Evolutionary conservation across 2,113 vertebrate species (phyloP).

Genomic region (Kryptolebias marmoratus): DNA sequence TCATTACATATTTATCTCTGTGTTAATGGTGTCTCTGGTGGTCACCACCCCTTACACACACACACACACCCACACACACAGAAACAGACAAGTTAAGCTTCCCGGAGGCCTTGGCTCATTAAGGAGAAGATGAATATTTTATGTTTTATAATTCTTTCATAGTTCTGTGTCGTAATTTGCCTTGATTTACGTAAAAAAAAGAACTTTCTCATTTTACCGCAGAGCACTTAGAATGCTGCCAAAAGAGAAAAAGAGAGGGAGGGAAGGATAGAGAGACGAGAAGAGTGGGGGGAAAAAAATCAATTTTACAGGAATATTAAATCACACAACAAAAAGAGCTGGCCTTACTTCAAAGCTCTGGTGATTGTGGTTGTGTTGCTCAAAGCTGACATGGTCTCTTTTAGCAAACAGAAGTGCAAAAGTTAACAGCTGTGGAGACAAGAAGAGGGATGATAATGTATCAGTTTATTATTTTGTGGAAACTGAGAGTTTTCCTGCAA

Average conservation of each 20-base stretch:
- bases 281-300: neutral
- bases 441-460: too few relatives aligned
- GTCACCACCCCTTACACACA: constrained; percentile 27
- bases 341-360: constrained; percentile 17
- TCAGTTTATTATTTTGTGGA: too few relatives aligned
- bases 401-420: neutral
- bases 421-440: too few relatives aligned
- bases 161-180: constrained; percentile 73
- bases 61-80: constrained; percentile 13
- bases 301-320: constrained; percentile 55
- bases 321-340: constrained; percentile 57
- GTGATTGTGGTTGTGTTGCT: constrained; percentile 34
- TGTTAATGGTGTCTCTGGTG: constrained; percentile 79
- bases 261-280: neutral
- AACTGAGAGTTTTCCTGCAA: too few relatives aligned
- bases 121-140: constrained; percentile 79
- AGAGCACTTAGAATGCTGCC: constrained; percentile 52
- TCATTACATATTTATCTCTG: constrained; percentile 82
- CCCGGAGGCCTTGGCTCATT: constrained; percentile 75
- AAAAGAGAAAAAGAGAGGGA: constrained; percentile 14
- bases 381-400: constrained; percentile 36
- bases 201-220: constrained; percentile 68
- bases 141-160: constrained; percentile 83
- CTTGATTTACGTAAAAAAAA: constrained; percentile 75
- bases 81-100: constrained; percentile 20